These are phyloP conservation scores for Pedionomus torquatus DNA, from an alignment of 2,113 vertebrate species.

Conservation along the genomic window DNA sequence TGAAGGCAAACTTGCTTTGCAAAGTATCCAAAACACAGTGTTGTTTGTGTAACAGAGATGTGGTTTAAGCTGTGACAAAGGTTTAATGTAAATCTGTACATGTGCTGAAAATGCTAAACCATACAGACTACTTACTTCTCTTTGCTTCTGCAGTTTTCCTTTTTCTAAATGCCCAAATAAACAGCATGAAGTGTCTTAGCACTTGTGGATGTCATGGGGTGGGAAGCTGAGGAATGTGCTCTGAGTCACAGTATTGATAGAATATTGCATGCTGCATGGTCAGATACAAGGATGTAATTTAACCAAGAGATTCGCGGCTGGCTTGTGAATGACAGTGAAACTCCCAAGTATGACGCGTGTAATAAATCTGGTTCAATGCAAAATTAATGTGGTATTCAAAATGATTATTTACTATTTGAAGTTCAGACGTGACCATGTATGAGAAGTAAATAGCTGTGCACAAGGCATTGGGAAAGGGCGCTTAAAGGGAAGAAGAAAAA, in stretches of 20 bases:
- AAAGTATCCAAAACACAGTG: background rate
- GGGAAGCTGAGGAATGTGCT: background rate
- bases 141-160: background rate
- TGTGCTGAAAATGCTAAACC: background rate
- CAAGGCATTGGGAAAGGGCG: background rate
- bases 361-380: background rate
- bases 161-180: background rate
- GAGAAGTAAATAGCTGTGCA: background rate
- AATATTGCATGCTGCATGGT: background rate
- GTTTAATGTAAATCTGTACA: background rate
- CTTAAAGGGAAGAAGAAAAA: background rate
- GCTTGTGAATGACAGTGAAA: background rate
- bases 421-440: background rate
- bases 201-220: background rate
- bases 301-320: background rate
- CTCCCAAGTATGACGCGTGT: background rate
- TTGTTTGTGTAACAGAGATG: background rate
- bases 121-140: background rate
- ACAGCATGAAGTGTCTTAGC: background rate
- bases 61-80: background rate
- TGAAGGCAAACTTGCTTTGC: background rate
- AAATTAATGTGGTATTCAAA: background rate
- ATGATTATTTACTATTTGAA: background rate
- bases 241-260: background rate
- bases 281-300: background rate